These are phyloP conservation scores for Petrocephalus schoutedeni DNA, from an alignment of 2,797 vertebrate genomes.

Conservation along the genomic window DNA sequence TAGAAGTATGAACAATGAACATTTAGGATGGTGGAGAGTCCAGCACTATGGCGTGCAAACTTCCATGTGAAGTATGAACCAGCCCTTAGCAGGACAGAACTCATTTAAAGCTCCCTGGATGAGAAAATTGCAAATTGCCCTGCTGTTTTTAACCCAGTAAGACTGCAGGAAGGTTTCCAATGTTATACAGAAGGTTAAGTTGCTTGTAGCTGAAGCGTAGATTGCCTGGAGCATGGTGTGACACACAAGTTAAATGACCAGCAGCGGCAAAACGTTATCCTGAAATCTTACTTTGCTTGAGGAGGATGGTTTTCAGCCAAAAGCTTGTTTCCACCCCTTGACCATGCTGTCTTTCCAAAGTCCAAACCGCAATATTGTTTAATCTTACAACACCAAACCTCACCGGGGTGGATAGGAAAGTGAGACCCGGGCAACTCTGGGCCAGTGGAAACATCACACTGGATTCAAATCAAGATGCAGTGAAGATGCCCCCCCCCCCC, in stretches of 20 bases:
- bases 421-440: neutral
- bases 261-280: neutral
- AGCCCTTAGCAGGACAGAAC: neutral
- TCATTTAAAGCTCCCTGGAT: neutral
- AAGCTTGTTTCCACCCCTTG: neutral
- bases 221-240: neutral
- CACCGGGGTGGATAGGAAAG: neutral
- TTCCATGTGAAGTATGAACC: too few relatives aligned
- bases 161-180: neutral
- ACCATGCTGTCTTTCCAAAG: neutral
- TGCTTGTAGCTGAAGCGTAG: neutral
- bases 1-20: neutral
- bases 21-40: too few relatives aligned
- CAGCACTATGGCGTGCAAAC: too few relatives aligned
- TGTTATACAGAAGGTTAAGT: neutral
- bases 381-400: neutral
- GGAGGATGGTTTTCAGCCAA: neutral
- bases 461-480: neutral
- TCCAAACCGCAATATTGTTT: neutral
- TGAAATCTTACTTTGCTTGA: neutral
- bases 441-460: neutral
- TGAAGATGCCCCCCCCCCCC: neutral
- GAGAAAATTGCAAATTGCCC: neutral
- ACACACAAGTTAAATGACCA: neutral
- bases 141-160: neutral